Conservation (phyloP, 2,888 invertebrate genomes). For the Seladonia tumulorum region DNA sequence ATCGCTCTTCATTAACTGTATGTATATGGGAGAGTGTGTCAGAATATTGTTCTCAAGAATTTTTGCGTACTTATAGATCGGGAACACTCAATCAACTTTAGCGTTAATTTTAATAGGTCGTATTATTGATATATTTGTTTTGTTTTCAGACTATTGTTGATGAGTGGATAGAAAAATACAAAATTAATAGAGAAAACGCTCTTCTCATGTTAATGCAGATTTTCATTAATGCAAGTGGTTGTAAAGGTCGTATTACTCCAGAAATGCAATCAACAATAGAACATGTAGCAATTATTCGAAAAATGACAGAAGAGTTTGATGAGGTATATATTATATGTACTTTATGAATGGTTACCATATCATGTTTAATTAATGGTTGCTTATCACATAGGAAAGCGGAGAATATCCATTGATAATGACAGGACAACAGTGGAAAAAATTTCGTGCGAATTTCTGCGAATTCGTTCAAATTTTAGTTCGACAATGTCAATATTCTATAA, state of each 20-base stretch:
- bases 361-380: constrained; percentile 6
- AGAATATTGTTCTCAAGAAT: background rate
- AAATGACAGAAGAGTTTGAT: constrained; percentile 99
- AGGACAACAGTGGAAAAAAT: constrained; percentile 98
- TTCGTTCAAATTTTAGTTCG: constrained; percentile 98
- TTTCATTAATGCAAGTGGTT: constrained; percentile 98
- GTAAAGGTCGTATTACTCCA: constrained; percentile 95
- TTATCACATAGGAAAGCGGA: constrained; percentile 92
- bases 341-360: background rate
- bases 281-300: constrained; percentile 97
- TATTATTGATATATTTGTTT: background rate
- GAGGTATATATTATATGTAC: constrained; percentile 87
- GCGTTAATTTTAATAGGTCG: background rate
- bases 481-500: constrained; percentile 99
- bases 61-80: background rate
- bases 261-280: constrained; percentile 98
- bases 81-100: background rate
- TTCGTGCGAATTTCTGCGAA: constrained; percentile 97
- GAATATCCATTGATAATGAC: constrained; percentile 99
- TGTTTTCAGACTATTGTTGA: constrained; percentile 93
- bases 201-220: constrained; percentile 98
- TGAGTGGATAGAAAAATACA: constrained; percentile 99
- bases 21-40: constrained; percentile 72
- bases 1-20: constrained; percentile 92
- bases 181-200: constrained; percentile 95